phyloP scores from a whole-genome alignment of 2,888 invertebrate species.

The Litoditis marina region DNA sequence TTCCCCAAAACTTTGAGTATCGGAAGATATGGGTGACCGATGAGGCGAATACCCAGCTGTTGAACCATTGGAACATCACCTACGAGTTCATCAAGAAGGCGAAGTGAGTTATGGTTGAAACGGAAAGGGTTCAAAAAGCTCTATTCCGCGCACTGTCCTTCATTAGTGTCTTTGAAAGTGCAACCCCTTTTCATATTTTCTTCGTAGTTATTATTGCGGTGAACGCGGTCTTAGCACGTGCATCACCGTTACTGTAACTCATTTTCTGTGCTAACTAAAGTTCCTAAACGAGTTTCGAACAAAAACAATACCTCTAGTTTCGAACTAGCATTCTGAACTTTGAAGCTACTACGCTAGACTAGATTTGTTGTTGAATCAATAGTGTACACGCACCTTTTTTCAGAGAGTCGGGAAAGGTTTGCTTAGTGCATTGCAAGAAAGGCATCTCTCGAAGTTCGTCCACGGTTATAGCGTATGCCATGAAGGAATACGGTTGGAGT shows the following conservation, averaged over 20 bases:
- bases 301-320: background rate
- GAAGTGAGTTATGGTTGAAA: slow-evolving; percentile 64
- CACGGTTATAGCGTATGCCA: slow-evolving; percentile 70
- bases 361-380: too few species aligned
- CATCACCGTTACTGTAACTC: too few species aligned
- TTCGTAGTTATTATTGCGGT: too few species aligned
- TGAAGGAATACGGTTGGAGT: slow-evolving; percentile 67
- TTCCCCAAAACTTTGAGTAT: slow-evolving; percentile 74
- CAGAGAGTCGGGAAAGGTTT: slow-evolving; percentile 69
- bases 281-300: background rate
- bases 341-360: too few species aligned
- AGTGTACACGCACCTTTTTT: background rate
- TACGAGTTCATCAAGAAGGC: slow-evolving; percentile 93
- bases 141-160: background rate
- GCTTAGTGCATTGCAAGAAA: slow-evolving; percentile 98
- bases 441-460: slow-evolving; percentile 96
- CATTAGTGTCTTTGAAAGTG: too few species aligned
- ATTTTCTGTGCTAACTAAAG: background rate
- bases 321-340: too few species aligned
- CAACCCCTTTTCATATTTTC: too few species aligned
- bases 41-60: slow-evolving; percentile 89
- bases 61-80: slow-evolving; percentile 96
- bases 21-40: slow-evolving; percentile 82
- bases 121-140: background rate
- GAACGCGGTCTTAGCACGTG: too few species aligned